Evolutionary conservation across 1,140 invertebrate genomes (phyloP).

Genomic region (Solenopsis invicta): DNA sequence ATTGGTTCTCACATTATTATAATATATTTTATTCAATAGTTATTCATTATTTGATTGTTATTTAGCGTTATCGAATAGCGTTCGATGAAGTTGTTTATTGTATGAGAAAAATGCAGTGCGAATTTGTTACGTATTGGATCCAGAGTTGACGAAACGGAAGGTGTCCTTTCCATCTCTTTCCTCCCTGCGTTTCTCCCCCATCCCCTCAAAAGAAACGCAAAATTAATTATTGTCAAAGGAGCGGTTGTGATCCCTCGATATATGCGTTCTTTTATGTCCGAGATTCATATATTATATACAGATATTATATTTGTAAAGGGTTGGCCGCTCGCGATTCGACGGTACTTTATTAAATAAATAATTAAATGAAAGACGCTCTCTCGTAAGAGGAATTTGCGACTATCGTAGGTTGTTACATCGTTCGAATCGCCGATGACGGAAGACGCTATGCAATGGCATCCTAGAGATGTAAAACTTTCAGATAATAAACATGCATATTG

Average conservation of each 20-base stretch:
- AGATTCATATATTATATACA: constrained; percentile 75
- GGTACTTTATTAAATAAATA: constrained; percentile 66
- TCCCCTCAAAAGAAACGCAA: not conserved
- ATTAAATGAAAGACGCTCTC: not conserved
- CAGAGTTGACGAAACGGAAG: constrained; percentile 6
- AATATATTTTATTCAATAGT: constrained; percentile 22
- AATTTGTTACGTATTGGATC: constrained; percentile 38
- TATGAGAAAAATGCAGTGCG: not conserved
- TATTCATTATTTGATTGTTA: constrained; percentile 65
- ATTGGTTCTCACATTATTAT: constrained; percentile 49
- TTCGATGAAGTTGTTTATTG: constrained; percentile 52
- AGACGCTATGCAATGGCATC: constrained; percentile 80
- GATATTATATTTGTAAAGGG: constrained; percentile 81
- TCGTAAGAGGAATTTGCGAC: constrained; percentile 13
- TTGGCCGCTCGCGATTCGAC: constrained; percentile 77
- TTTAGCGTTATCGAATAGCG: constrained; percentile 25
- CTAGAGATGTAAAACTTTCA: constrained; percentile 84
- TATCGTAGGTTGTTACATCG: constrained; percentile 63
- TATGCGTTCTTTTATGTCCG: constrained; percentile 68
- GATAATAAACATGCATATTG: constrained; percentile 87
- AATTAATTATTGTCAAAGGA: constrained; percentile 68
- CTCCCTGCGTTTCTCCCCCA: constrained; percentile 28
- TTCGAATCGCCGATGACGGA: constrained; percentile 76
- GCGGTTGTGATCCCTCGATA: constrained; percentile 74
- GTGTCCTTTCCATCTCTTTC: constrained; percentile 8